phyloP scores from a whole-genome alignment of 2,797 vertebrate genomes.

The Spatula versicolor region DNA sequence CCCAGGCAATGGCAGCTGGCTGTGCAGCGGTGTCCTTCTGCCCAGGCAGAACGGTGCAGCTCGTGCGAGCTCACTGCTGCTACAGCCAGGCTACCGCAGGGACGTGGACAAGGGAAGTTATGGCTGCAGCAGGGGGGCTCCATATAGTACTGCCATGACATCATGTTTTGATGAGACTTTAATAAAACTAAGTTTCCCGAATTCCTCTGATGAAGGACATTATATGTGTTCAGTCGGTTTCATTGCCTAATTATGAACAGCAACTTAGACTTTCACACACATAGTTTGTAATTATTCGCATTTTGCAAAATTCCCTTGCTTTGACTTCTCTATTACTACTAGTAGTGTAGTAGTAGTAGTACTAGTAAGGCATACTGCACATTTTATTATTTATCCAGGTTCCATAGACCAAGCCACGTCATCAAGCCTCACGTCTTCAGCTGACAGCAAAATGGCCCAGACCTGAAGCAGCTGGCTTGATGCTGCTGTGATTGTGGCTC shows the following conservation, averaged over 20 bases:
- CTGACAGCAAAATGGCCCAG: neutral
- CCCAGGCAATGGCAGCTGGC: neutral
- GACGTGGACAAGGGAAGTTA: neutral
- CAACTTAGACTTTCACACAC: slow-evolving; percentile 35
- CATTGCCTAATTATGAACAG: slow-evolving; percentile 1
- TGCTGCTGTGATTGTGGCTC: neutral
- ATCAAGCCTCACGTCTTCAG: neutral
- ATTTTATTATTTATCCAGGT: neutral
- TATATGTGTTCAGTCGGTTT: neutral
- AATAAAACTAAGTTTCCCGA: neutral
- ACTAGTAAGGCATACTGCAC: neutral
- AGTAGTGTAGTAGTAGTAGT: neutral
- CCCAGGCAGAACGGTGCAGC: neutral
- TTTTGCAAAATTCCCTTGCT: neutral
- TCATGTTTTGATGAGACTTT: neutral
- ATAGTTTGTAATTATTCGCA: neutral
- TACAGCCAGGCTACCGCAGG: neutral
- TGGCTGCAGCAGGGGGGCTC: neutral
- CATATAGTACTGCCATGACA: neutral
- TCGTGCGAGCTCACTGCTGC: neutral
- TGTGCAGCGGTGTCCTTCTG: neutral
- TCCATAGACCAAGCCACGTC: neutral
- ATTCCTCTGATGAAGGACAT: neutral
- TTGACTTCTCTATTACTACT: neutral
- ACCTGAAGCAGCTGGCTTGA: neutral